A percentile compares a stretch with the other conserved stretches of the same genome.
These are phyloP conservation scores for Watsonalla binaria DNA, from an alignment of 2,888 invertebrate genomes.

Conservation along the genomic window DNA sequence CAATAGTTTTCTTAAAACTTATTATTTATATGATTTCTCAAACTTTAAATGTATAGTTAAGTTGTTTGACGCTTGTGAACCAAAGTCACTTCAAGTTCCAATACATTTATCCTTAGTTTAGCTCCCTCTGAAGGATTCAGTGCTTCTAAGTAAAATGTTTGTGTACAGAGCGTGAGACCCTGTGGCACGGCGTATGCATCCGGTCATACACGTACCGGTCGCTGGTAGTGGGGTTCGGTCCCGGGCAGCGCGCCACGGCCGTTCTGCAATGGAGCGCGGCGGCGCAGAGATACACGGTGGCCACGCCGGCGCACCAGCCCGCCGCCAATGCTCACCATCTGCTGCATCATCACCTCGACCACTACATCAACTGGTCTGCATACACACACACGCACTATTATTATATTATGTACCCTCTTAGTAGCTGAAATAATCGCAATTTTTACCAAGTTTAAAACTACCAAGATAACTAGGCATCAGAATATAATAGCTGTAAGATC, in stretches of 20 bases:
- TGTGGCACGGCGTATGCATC: constrained; percentile 82
- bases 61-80: no score
- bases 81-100: no score
- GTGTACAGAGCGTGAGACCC: constrained; percentile 78
- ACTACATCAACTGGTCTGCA: constrained; percentile 87
- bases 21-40: no score
- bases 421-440: no score
- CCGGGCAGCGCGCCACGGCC: constrained; percentile 89
- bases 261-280: constrained; percentile 89
- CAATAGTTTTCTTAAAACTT: no score
- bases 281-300: constrained; percentile 86
- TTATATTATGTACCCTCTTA: no score
- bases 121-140: no score
- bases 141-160: not conserved
- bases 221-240: constrained; percentile 93
- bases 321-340: constrained; percentile 94
- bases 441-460: no score
- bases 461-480: no score
- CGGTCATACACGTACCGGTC: constrained; percentile 96
- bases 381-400: not conserved
- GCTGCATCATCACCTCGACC: constrained; percentile 92
- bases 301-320: constrained; percentile 87
- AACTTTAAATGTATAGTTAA: no score
- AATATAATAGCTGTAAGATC: no score
- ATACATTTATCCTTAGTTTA: no score